Evolutionary conservation across 2,888 invertebrate genomes (phyloP).

Genomic region (Andrena bucephala): DNA sequence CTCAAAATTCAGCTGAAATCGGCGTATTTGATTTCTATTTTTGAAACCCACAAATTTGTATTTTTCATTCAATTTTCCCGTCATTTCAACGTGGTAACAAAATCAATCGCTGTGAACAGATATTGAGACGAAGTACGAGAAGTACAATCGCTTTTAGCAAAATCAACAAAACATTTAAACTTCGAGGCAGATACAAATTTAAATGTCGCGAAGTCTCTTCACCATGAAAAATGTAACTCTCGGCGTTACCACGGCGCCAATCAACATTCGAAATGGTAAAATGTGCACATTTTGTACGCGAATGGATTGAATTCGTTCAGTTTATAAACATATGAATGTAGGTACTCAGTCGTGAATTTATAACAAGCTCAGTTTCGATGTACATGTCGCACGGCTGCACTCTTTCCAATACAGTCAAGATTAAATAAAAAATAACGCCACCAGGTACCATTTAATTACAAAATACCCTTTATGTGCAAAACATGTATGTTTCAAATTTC

Average conservation of each 20-base stretch:
- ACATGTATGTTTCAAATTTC: no score
- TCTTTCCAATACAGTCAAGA: not conserved
- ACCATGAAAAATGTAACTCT: constrained; percentile 5
- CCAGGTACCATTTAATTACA: not conserved
- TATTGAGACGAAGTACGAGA: not conserved
- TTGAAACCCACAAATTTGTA: not conserved
- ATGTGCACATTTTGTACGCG: not conserved
- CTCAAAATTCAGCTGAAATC: no score
- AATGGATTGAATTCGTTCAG: constrained; percentile 29
- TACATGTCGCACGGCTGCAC: not conserved
- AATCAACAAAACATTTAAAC: not conserved
- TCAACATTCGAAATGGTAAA: not conserved
- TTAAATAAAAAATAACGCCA: not conserved
- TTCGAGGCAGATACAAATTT: not conserved
- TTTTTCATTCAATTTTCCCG: no score
- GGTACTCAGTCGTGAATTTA: constrained; percentile 29
- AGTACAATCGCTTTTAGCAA: not conserved
- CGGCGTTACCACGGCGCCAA: not conserved
- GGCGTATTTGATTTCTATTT: no score
- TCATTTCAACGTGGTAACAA: not conserved
- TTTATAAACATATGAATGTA: not conserved
- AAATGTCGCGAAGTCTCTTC: not conserved
- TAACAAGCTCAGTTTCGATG: constrained; percentile 3
- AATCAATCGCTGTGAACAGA: not conserved
- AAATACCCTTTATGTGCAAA: not conserved